phyloP scores from a whole-genome alignment of 2,888 invertebrate genomes.

The Atethmia centrago region DNA sequence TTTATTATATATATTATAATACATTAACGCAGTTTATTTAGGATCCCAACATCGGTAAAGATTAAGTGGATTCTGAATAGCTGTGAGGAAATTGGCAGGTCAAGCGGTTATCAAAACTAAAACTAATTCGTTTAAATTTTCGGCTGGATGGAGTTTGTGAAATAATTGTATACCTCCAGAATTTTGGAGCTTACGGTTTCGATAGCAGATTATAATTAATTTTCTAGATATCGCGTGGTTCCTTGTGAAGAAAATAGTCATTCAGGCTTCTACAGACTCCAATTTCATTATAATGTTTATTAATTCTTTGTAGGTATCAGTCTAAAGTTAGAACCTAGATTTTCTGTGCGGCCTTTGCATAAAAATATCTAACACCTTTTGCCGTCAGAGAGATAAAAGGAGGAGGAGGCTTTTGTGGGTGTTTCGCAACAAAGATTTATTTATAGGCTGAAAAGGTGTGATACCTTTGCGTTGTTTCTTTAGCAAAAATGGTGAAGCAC shows the following conservation, averaged over 20 bases:
- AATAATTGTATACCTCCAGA: slow-evolving; percentile 1
- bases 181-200: slow-evolving; percentile 6
- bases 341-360: slow-evolving; percentile 10
- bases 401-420: too few relatives aligned
- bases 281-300: not conserved
- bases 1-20: too few relatives aligned
- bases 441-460: slow-evolving; percentile 28
- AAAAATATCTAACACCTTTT: slow-evolving; percentile 41
- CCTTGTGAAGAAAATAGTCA: not conserved
- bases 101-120: slow-evolving; percentile 44
- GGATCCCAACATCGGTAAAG: slow-evolving; percentile 7
- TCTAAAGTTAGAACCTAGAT: slow-evolving; percentile 24
- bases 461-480: slow-evolving; percentile 3
- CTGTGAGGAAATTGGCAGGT: slow-evolving; percentile 26
- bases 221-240: not conserved
- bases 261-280: not conserved
- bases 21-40: slow-evolving; percentile 27
- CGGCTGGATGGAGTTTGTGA: slow-evolving; percentile 11
- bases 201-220: not conserved
- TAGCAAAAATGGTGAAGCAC: not conserved
- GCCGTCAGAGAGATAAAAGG: slow-evolving; percentile 18
- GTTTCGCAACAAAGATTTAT: slow-evolving; percentile 36
- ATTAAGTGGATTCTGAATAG: slow-evolving; percentile 42
- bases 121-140: slow-evolving; percentile 44
- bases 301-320: not conserved